Evolutionary conservation across 2,888 invertebrate species (phyloP), one percentile per base, ranked within the genome.

Genomic region (Slavum lentiscoides): DNA sequence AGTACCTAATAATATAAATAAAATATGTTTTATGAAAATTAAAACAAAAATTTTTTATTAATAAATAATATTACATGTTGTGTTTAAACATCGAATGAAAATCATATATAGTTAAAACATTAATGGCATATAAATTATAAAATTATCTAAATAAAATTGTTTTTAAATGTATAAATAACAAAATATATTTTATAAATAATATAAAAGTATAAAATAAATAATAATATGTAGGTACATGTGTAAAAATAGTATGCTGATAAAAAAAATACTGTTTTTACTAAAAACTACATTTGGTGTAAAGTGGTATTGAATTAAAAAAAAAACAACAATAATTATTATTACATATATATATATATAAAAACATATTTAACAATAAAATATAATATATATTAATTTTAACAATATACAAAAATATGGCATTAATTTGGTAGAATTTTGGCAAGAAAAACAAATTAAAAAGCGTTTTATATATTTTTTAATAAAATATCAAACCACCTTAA

Each of bases 201-300:
- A 43, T 72, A 58, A 70, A 70, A 61, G 23, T 72, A 72, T 61
- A 72, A 72, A 61, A 72, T 59, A 59, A 72, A 72, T 72, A 72
- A 75, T 75, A 43, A 49, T 59, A 59, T 21, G n/a, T 5, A 17
- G 7, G 8, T 0, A n/a, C 49, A 13, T 15, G 11, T 53, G 13
- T 49, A 30, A 30, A 74, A 74, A 73, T 30, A 30, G 21, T 30
- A 23, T 23, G 15, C 43, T 58, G 37, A 23, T 74, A 39, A 5
- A 39, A 61, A 49, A 19, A 55, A 43, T 37, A 53, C 21, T 13
- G 0, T 64, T 49, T 64, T 49, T 43, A 21, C 39, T 62, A 62
- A 64, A 39, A 58, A 58, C 19, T 58, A 67, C 66, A 75, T 66
- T 75, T 55, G 55, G 74, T 39, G 13, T 58, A 7, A 58, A 66